These are phyloP conservation scores for Acrossocheilus fasciatus DNA, from an alignment of 2,797 vertebrate genomes.

Conservation along the genomic window DNA sequence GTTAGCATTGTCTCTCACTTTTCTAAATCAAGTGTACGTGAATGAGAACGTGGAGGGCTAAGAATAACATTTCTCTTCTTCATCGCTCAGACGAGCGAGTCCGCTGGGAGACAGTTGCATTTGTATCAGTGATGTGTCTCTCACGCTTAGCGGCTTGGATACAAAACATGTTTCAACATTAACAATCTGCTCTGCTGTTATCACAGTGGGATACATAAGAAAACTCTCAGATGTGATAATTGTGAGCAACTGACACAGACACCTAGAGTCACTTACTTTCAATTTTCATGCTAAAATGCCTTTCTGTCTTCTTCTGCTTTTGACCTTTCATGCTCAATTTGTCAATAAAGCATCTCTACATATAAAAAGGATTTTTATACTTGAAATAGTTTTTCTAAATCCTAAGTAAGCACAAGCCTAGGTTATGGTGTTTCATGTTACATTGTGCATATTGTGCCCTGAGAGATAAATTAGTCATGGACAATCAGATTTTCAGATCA, in stretches of 20 bases:
- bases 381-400: neutral
- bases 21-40: slow-evolving; percentile 20
- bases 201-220: neutral
- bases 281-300: neutral
- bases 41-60: slow-evolving; percentile 2
- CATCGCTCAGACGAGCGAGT: neutral
- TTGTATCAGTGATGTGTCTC: slow-evolving; percentile 25
- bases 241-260: neutral
- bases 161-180: slow-evolving; percentile 2
- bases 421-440: neutral
- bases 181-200: slow-evolving; percentile 20
- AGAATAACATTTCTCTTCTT: slow-evolving; percentile 39
- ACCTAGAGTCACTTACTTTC: neutral
- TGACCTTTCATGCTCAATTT: too few species aligned
- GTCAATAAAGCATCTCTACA: neutral
- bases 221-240: slow-evolving; percentile 6
- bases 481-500: neutral
- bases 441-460: neutral
- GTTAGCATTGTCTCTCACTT: neutral
- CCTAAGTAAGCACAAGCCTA: neutral
- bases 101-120: slow-evolving; percentile 27
- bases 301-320: neutral
- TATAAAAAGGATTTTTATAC: neutral
- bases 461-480: neutral
- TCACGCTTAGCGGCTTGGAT: slow-evolving; percentile 3